A percentile compares a stretch with the other conserved stretches of the same genome.
phyloP scores from a whole-genome alignment of 2,888 invertebrate species.

The Rutpela maculata region DNA sequence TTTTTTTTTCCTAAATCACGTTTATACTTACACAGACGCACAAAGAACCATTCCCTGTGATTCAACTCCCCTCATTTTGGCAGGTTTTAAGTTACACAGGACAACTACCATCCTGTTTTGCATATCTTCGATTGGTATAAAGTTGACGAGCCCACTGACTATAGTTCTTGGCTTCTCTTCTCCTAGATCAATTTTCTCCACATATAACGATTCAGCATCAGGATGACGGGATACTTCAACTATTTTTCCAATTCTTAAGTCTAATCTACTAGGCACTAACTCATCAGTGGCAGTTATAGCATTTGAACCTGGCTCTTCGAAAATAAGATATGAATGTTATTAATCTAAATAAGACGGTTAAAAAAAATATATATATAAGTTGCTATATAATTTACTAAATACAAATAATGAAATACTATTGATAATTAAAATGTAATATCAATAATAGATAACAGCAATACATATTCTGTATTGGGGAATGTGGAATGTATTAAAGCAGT shows the following conservation, averaged over 20 bases:
- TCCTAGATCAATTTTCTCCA: conserved; percentile 95
- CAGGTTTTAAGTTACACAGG: conserved; percentile 96
- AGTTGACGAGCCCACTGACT: conserved; percentile 94
- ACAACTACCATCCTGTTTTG: conserved; percentile 92
- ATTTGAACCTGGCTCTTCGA: conserved; percentile 41
- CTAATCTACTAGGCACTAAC: conserved; percentile 84
- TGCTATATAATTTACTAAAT: background rate
- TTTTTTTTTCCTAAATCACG: no score
- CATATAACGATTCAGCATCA: conserved; percentile 93
- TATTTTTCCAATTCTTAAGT: conserved; percentile 92
- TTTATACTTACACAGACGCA: conserved; percentile 82
- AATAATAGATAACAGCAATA: background rate
- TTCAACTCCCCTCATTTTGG: conserved; percentile 94
- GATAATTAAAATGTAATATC: background rate
- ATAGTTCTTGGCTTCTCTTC: conserved; percentile 82
- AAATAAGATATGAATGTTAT: background rate
- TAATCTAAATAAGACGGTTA: no score
- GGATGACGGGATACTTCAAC: conserved; percentile 90
- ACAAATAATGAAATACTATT: background rate
- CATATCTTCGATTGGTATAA: conserved; percentile 93
- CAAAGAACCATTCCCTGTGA: conserved; percentile 96
- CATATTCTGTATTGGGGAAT: no score
- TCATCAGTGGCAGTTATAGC: conserved; percentile 75
- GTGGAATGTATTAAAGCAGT: no score
- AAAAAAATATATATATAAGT: background rate